Percentiles rank a stretch among this genome's conserved stretches.
Evolutionary conservation across 2,888 invertebrate genomes (phyloP).

Genomic region (Bugula neritina): DNA sequence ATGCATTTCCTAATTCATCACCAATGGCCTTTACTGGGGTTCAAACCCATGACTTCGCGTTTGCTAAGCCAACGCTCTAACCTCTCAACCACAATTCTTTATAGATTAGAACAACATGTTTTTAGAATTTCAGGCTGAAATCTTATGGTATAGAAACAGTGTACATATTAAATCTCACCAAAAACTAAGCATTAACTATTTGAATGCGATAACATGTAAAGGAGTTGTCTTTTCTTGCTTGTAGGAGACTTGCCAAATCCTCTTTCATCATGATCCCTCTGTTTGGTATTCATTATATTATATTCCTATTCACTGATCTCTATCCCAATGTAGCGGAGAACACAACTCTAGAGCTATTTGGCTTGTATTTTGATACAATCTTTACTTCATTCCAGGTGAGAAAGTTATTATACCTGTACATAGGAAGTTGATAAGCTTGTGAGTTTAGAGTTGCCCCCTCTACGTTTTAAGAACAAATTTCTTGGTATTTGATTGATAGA

Average conservation of each 20-base stretch:
- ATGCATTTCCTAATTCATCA: no score
- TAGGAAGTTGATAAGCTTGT: not conserved
- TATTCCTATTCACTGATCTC: constrained; percentile 59
- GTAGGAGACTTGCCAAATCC: constrained; percentile 62
- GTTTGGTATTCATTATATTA: constrained; percentile 63
- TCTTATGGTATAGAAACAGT: no score
- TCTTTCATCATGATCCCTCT: constrained; percentile 63
- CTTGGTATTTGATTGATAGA: no score
- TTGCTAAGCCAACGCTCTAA: no score
- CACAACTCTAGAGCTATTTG: constrained; percentile 58
- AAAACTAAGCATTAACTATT: no score
- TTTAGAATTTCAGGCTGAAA: no score
- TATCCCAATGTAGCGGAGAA: constrained; percentile 36
- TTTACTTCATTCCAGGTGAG: constrained; percentile 64
- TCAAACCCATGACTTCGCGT: no score
- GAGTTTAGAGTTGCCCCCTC: not conserved
- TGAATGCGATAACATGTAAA: no score
- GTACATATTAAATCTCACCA: no score
- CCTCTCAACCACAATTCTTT: no score
- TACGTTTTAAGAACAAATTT: not conserved
- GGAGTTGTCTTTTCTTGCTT: constrained; percentile 22
- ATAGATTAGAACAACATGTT: no score
- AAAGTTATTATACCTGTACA: not conserved
- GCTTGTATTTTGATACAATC: constrained; percentile 62
- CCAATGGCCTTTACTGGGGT: no score